These are phyloP conservation scores for Hydrozoanthus tunicans DNA, from an alignment of 64 coral and sea anemone genomes.

Conservation along the genomic window DNA sequence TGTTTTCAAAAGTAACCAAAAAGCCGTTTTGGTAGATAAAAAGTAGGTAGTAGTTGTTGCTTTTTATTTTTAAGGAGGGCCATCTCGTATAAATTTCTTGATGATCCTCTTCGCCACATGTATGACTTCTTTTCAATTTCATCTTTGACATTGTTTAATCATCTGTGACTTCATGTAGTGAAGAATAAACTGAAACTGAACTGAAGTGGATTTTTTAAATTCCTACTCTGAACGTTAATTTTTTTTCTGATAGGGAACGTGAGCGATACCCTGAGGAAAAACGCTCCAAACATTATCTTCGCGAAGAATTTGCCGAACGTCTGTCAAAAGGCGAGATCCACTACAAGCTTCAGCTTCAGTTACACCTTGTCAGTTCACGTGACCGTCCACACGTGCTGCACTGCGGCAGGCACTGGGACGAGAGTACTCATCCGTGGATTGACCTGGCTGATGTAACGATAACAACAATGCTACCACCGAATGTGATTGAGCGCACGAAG, in stretches of 20 bases:
- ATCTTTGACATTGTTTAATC: too few relatives aligned
- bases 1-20: too few relatives aligned
- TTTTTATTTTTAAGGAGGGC: too few relatives aligned
- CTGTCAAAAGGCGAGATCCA: slow-evolving; percentile 37
- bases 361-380: slow-evolving; percentile 32
- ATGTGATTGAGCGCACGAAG: slow-evolving; percentile 32
- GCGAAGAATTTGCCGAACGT: slow-evolving; percentile 38
- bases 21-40: too few relatives aligned
- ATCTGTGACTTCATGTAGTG: too few relatives aligned
- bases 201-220: background rate
- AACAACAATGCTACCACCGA: slow-evolving; percentile 2
- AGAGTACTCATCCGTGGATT: slow-evolving; percentile 56
- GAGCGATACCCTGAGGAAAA: slow-evolving; percentile 49
- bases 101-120: too few relatives aligned
- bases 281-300: slow-evolving; percentile 50
- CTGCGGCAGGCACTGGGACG: slow-evolving; percentile 51
- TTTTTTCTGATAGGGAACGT: slow-evolving; percentile 34
- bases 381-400: slow-evolving; percentile 57
- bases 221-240: background rate
- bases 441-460: slow-evolving; percentile 56
- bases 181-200: too few relatives aligned
- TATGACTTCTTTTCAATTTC: too few relatives aligned
- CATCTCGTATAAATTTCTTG: too few relatives aligned
- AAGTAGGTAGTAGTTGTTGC: too few relatives aligned
- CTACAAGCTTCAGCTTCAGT: slow-evolving; percentile 62